Evolutionary conservation across 2,797 vertebrate species (phyloP).

Genomic region (Danio choprae): DNA sequence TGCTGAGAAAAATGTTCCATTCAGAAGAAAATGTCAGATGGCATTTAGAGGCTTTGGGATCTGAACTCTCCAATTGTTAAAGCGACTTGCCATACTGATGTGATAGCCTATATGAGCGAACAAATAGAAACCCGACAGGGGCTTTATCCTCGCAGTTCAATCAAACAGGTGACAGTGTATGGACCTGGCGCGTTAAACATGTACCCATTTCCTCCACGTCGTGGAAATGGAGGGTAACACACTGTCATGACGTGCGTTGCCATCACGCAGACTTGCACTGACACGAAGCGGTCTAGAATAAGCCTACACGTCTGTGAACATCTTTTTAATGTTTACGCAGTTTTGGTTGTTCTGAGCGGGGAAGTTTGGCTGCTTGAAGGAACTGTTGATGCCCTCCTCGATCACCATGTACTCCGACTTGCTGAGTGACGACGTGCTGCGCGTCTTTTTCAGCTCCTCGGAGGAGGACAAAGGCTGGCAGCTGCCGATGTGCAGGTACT

Average conservation of each 20-base stretch:
- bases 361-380: slow-evolving; percentile 91
- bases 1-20: too few species aligned
- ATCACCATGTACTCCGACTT: slow-evolving; percentile 98
- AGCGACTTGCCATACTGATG: slow-evolving; percentile 17
- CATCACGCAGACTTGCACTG: slow-evolving; percentile 49
- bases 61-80: background rate
- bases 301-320: slow-evolving; percentile 93
- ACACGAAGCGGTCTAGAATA: slow-evolving; percentile 16
- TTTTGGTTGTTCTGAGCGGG: slow-evolving; percentile 88
- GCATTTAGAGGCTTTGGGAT: background rate
- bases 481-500: slow-evolving; percentile 95
- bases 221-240: slow-evolving; percentile 55
- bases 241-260: slow-evolving; percentile 55
- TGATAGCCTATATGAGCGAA: slow-evolving; percentile 5
- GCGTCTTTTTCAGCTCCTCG: slow-evolving; percentile 90
- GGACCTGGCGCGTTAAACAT: slow-evolving; percentile 10
- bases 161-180: slow-evolving; percentile 21
- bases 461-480: slow-evolving; percentile 91
- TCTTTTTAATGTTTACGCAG: slow-evolving; percentile 93
- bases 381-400: slow-evolving; percentile 92
- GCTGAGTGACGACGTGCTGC: slow-evolving; percentile 92
- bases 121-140: slow-evolving; percentile 31
- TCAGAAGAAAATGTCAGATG: background rate
- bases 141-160: slow-evolving; percentile 36
- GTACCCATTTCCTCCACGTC: slow-evolving; percentile 47